Conservation (phyloP, 2,113 vertebrate genomes). For the Alexandromys fortis region DNA sequence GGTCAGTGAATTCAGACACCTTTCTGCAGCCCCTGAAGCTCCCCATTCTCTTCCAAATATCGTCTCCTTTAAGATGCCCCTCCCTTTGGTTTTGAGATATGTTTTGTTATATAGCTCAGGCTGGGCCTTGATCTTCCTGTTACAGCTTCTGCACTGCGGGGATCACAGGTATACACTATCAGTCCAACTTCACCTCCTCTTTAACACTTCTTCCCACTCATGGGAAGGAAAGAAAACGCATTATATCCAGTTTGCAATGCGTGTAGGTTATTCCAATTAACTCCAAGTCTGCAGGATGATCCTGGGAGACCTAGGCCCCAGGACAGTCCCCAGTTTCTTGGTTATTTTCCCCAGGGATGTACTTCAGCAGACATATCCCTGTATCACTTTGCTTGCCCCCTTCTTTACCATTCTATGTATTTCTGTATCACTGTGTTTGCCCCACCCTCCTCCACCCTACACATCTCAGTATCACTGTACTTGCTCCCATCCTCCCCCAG, state of each 20-base stretch:
- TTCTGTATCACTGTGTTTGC: too few species aligned
- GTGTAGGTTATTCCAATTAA: conserved; percentile 4
- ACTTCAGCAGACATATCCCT: not conserved
- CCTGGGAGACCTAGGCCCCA: not conserved
- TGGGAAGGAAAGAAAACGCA: not conserved
- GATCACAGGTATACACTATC: not conserved
- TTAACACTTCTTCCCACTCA: not conserved
- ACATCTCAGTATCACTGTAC: not conserved
- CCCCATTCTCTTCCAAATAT: not conserved
- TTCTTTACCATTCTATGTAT: not conserved
- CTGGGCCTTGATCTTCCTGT: not conserved
- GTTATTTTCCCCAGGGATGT: not conserved
- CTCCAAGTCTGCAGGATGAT: not conserved
- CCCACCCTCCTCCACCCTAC: not conserved
- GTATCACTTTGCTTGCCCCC: not conserved
- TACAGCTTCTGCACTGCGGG: not conserved
- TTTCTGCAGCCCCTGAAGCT: not conserved
- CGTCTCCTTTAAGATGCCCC: not conserved
- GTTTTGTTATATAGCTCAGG: not conserved
- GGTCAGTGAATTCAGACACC: not conserved
- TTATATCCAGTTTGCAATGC: not conserved
- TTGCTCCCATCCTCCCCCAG: not conserved
- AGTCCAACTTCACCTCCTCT: not conserved
- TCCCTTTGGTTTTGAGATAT: not conserved
- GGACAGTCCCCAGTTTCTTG: not conserved